phyloP scores from a whole-genome alignment of 35 echinoderm and acorn worm species.

The Hemicentrotus pulcherrimus region DNA sequence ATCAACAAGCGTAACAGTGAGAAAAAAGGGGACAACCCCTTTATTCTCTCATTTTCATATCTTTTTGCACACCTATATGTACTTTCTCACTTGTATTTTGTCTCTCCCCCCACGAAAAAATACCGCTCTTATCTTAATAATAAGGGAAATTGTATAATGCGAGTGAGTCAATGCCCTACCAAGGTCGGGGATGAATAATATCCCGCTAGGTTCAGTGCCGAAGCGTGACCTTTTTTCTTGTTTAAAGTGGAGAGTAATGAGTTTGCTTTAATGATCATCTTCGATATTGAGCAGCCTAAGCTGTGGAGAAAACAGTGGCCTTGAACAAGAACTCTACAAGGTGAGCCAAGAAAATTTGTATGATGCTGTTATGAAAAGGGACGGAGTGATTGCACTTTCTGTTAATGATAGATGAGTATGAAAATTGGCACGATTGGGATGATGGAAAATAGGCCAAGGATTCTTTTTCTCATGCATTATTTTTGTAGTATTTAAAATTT shows the following conservation, averaged over 20 bases:
- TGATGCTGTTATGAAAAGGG: not conserved
- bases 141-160: not conserved
- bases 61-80: not conserved
- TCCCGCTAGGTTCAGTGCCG: not conserved
- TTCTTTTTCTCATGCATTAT: too few species aligned
- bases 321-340: not conserved
- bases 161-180: not conserved
- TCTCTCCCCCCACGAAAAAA: not conserved
- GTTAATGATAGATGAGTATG: not conserved
- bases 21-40: not conserved
- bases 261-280: constrained; percentile 18
- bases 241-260: not conserved
- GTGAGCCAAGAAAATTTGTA: not conserved
- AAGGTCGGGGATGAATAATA: not conserved
- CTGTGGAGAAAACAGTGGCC: not conserved
- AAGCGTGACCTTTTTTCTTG: not conserved
- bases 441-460: not conserved
- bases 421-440: not conserved
- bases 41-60: not conserved
- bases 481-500: too few species aligned
- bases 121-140: not conserved
- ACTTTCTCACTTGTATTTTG: not conserved
- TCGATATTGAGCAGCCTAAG: not conserved
- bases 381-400: not conserved
- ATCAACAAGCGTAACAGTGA: not conserved